A percentile compares a stretch with the other conserved stretches of the same genome.
phyloP scores from a whole-genome alignment of 2,797 vertebrate species.

The Lithobates pipiens region DNA sequence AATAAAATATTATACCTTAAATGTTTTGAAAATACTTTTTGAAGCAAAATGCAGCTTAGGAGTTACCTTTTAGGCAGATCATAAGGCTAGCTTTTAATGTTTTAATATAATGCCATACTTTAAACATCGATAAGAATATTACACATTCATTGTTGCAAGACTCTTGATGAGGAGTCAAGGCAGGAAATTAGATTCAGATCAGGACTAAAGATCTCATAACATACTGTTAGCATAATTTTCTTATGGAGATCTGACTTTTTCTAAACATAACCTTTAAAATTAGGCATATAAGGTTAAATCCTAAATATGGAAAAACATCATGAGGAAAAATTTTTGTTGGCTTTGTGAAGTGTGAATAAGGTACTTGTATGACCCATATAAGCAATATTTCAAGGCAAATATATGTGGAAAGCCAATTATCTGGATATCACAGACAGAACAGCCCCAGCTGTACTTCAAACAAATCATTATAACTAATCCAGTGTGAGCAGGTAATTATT shows the following conservation, averaged over 20 bases:
- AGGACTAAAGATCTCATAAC: slow-evolving; percentile 55
- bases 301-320: slow-evolving; percentile 60
- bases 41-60: slow-evolving; percentile 1
- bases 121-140: slow-evolving; percentile 10
- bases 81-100: slow-evolving; percentile 40
- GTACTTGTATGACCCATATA: slow-evolving; percentile 68
- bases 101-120: slow-evolving; percentile 9
- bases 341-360: slow-evolving; percentile 62
- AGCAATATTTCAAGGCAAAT: slow-evolving; percentile 65
- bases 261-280: slow-evolving; percentile 55
- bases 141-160: slow-evolving; percentile 28
- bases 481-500: slow-evolving; percentile 50
- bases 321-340: slow-evolving; percentile 66
- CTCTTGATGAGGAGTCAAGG: slow-evolving; percentile 44
- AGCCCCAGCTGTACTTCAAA: slow-evolving; percentile 63
- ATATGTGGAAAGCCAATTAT: slow-evolving; percentile 68
- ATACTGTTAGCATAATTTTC: background rate
- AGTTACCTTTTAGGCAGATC: slow-evolving; percentile 5
- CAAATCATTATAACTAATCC: slow-evolving; percentile 61
- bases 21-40: background rate
- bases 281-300: slow-evolving; percentile 63
- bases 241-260: slow-evolving; percentile 17
- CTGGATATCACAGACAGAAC: slow-evolving; percentile 57
- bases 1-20: background rate
- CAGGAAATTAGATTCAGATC: slow-evolving; percentile 69